phyloP scores from a whole-genome alignment of 2,888 invertebrate genomes.

The Cephonodes hylas region DNA sequence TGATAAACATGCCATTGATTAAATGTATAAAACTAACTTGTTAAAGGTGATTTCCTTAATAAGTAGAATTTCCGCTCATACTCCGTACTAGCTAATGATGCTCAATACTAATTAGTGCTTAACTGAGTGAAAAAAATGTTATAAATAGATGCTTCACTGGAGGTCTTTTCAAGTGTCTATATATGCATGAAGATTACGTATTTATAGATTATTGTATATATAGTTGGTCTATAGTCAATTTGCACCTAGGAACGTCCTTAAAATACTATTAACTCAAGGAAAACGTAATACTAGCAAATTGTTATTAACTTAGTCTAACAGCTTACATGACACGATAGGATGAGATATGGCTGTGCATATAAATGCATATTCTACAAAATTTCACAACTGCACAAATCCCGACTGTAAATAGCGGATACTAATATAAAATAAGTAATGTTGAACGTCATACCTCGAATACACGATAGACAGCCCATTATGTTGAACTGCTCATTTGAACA shows the following conservation, averaged over 20 bases:
- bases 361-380: neutral
- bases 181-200: neutral
- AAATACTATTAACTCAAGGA: neutral
- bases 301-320: neutral
- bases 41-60: neutral
- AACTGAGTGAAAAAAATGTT: neutral
- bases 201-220: neutral
- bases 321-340: neutral
- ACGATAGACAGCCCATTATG: slow-evolving; percentile 72
- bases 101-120: neutral
- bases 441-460: slow-evolving; percentile 72
- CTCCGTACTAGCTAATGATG: neutral
- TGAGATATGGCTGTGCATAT: neutral
- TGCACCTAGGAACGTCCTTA: neutral
- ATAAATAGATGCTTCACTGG: slow-evolving; percentile 16
- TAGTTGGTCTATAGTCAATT: neutral
- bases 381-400: neutral
- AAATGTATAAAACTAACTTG: neutral
- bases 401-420: slow-evolving; percentile 20
- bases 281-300: neutral
- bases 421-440: slow-evolving; percentile 35
- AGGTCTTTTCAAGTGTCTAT: slow-evolving; percentile 17
- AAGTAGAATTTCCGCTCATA: neutral
- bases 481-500: slow-evolving; percentile 43
- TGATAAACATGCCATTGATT: neutral